Base-by-base conservation (phyloP, 2,113 vertebrate genomes). In the Cephalopholis sonnerati region DNA sequence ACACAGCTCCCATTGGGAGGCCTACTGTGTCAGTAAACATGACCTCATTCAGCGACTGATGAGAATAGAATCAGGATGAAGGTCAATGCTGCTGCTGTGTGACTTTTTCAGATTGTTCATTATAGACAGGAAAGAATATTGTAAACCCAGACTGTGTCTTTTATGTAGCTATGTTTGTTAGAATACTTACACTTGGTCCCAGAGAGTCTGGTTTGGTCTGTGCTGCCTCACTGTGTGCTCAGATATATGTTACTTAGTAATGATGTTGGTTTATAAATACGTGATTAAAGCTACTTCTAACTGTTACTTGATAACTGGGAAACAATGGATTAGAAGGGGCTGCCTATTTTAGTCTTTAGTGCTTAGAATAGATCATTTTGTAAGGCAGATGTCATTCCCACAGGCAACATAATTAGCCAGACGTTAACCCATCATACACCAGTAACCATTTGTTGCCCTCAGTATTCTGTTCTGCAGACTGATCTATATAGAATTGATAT, bases 401-500 rank as follows among this genome's bases (percentile, higher is more conserved):
- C 41, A 44, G 41, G 2, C 9, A 44, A 44, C 41, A 44, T 44
- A 12, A 12, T 44, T 44, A 12, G 41, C 11, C 41, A 44, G 41
- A 44, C 11, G 2, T 12, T 12, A 44, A 44, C 41, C 11, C 8
- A 11, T 44, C 41, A 44, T 44, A 44, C 11, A 44, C 41, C 41
- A 44, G 41, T 12, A 44, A 44, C 8, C 10, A 44, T 44, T 44
- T 44, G 41, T 44, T 44, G 41, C 41, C 10, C 8, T 48, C 13
- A 1, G 3, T 13, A 15, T 9, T 50, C 13, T 39, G 24, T 55
- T 24, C 17, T 76, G 10, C 6, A 54, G 53, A 51, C n/a, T 36
- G 29, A 70, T 74, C 27, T 15, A 18, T 58, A n/a, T 66, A 17
- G 5, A 53, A 3, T 36, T 81, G 36, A 84, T 85, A 3, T 59